Conservation (phyloP, 2,888 invertebrate genomes). For the Biston stratarius region DNA sequence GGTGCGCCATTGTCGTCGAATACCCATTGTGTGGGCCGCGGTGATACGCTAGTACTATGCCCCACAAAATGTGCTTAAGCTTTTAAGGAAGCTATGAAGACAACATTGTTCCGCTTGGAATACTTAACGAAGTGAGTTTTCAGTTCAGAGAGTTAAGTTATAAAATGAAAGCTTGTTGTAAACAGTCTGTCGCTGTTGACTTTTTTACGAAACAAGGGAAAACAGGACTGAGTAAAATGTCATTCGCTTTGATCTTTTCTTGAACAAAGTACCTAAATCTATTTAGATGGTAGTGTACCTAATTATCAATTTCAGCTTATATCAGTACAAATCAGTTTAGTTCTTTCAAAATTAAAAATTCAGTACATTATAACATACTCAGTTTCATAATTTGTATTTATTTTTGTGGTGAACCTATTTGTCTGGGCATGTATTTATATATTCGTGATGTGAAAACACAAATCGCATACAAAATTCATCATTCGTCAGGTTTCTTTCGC, state of each 20-base stretch:
- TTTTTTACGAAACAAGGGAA: constrained; percentile 19
- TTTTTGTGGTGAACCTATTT: too few species aligned
- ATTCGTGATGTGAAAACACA: too few species aligned
- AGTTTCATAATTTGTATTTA: too few species aligned
- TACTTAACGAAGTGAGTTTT: constrained; percentile 33
- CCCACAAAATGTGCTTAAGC: constrained; percentile 40
- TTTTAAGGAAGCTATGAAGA: constrained; percentile 38
- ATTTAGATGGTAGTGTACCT: too few species aligned
- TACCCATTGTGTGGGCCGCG: constrained; percentile 56
- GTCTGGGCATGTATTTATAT: too few species aligned
- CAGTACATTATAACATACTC: too few species aligned
- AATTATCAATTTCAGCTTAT: too few species aligned
- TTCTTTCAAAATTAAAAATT: too few species aligned
- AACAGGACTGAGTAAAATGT: constrained; percentile 7
- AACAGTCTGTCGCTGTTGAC: constrained; percentile 29
- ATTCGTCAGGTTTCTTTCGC: too few species aligned
- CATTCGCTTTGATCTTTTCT: constrained; percentile 9
- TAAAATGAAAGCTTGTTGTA: constrained; percentile 34
- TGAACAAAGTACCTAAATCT: background rate
- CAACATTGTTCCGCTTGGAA: constrained; percentile 30
- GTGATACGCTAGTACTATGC: constrained; percentile 44
- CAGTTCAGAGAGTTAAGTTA: constrained; percentile 35
- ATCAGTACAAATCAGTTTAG: too few species aligned
- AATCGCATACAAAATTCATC: too few species aligned
- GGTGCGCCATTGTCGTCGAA: constrained; percentile 66